Conservation (phyloP, 2,888 invertebrate species). For the Drosophila histrio region DNA sequence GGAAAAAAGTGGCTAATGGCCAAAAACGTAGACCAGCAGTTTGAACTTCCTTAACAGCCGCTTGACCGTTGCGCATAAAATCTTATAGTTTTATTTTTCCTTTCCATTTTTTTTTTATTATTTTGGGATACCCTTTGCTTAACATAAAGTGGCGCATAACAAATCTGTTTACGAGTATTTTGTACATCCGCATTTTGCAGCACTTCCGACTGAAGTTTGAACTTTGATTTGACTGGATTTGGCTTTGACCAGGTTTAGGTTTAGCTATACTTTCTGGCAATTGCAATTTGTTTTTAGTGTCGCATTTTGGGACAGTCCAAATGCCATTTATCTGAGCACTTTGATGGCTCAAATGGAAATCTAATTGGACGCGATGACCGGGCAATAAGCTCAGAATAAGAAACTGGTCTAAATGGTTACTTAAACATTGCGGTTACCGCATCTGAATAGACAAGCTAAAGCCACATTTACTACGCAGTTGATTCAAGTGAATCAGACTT, state of each 20-base stretch:
- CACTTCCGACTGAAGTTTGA: constrained; percentile 58
- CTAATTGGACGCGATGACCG: constrained; percentile 72
- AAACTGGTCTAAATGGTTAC: constrained; percentile 48
- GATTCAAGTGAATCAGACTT: not conserved
- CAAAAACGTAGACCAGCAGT: constrained; percentile 55
- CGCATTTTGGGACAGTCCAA: constrained; percentile 38
- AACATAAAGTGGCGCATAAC: constrained; percentile 79
- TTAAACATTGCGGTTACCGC: constrained; percentile 10
- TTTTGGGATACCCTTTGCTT: constrained; percentile 45
- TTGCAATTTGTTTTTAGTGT: constrained; percentile 69
- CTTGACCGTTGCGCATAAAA: constrained; percentile 72
- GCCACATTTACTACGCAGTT: not conserved
- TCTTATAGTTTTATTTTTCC: constrained; percentile 69
- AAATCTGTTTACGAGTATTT: constrained; percentile 73
- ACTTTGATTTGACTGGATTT: constrained; percentile 53
- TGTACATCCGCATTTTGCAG: constrained; percentile 52
- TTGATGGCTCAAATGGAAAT: constrained; percentile 74
- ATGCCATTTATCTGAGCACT: constrained; percentile 65
- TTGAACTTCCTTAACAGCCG: constrained; percentile 65
- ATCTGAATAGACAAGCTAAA: not conserved
- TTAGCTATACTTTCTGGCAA: constrained; percentile 32
- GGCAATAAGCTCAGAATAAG: constrained; percentile 42
- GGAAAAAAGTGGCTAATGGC: constrained; percentile 55
- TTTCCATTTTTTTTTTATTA: constrained; percentile 14
- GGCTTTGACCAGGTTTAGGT: constrained; percentile 13